Evolutionary conservation across 2,113 vertebrate genomes (phyloP).

Genomic region (Aleadryas rufinucha): DNA sequence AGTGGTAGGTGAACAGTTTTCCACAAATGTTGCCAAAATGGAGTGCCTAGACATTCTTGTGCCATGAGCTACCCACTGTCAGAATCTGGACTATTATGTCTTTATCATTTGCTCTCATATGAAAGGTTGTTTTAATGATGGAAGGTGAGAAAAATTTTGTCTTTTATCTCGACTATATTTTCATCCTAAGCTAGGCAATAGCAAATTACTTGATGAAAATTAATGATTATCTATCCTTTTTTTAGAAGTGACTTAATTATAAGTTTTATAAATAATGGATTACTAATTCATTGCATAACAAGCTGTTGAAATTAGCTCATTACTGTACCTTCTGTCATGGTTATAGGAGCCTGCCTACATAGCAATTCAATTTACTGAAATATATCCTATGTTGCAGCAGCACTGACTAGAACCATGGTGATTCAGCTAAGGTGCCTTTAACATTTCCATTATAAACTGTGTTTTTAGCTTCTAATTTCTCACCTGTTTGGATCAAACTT

Average conservation of each 20-base stretch:
- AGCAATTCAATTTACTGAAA: background rate
- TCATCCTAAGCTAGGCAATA: background rate
- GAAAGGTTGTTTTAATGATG: background rate
- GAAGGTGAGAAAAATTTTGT: constrained; percentile 16
- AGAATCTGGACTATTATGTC: background rate
- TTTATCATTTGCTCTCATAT: background rate
- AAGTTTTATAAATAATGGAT: constrained; percentile 51
- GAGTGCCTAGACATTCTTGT: background rate
- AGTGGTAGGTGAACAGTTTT: background rate
- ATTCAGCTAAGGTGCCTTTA: background rate
- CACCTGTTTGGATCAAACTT: background rate
- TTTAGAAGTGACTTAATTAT: constrained; percentile 27
- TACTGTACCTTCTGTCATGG: background rate
- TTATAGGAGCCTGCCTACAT: background rate
- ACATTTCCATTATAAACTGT: background rate
- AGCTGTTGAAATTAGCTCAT: background rate
- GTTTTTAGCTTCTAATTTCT: background rate
- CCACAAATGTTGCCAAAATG: background rate
- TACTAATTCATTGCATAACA: constrained; percentile 24
- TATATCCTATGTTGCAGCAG: background rate
- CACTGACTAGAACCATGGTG: background rate
- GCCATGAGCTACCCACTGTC: background rate
- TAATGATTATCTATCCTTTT: constrained; percentile 17
- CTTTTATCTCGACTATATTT: background rate
- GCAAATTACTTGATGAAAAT: constrained; percentile 39